phyloP scores from a whole-genome alignment of 2,113 vertebrate species.

The Grallaria varia region DNA sequence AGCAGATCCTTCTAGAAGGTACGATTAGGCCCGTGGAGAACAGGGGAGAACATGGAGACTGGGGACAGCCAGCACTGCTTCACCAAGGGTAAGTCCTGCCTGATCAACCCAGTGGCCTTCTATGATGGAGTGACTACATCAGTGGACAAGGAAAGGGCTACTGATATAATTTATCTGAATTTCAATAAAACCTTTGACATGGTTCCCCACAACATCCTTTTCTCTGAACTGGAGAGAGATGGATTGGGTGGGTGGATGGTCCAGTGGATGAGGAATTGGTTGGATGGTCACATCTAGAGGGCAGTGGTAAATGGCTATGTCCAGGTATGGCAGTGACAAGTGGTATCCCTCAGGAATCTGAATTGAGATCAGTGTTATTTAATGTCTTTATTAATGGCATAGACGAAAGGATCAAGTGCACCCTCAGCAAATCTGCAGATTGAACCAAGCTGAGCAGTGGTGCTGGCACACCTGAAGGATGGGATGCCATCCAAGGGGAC shows the following conservation, averaged over 20 bases:
- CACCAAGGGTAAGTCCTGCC: not conserved
- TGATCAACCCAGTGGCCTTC: not conserved
- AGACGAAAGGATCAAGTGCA: not conserved
- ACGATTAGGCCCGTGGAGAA: not conserved
- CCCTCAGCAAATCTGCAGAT: not conserved
- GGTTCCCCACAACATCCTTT: not conserved
- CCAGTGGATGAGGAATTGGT: not conserved
- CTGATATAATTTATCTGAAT: not conserved
- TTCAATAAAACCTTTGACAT: not conserved
- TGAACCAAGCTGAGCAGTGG: not conserved
- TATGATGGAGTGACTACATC: not conserved
- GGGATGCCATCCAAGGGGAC: not conserved
- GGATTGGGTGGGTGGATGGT: not conserved
- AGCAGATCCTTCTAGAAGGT: not conserved
- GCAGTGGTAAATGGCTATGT: not conserved
- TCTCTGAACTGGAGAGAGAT: not conserved
- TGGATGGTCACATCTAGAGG: not conserved
- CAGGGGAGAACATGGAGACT: not conserved
- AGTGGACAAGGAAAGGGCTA: not conserved
- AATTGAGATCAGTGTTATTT: not conserved
- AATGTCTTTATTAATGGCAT: not conserved
- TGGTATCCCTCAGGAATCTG: not conserved
- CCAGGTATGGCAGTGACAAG: not conserved
- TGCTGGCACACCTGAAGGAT: not conserved
- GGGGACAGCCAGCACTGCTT: not conserved